Base-by-base conservation (phyloP, 2,888 invertebrate species). In the Eumerus sabulonum region DNA sequence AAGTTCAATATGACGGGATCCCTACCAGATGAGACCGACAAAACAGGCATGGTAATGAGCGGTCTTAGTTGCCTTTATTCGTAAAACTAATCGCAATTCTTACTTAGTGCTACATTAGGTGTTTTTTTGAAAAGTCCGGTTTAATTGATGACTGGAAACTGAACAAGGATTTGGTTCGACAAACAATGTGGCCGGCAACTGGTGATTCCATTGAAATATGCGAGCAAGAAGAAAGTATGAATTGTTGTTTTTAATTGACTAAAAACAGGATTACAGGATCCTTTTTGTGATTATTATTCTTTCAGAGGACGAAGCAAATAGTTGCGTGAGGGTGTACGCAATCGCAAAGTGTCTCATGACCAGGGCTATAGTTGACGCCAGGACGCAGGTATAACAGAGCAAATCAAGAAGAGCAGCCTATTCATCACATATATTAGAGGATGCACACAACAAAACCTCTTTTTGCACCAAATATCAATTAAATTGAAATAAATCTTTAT, bases 1-100 rank as follows among this genome's bases (percentile, higher is more conserved):
- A 85, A 90, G 9, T 88, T 92, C 1, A 91, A 91, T 83, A 86
- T 85, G 11, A 91, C 90, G 16, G 92, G 92, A 12, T 90, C 90
- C 56, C 90, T 92, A 67, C 90, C 90, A 0, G 91, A 92, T 77
- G 91, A 92, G 85, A 90, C 88, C 3, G 91, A 92, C 53, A 90
- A 86, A 84, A 91, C 91, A 0, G 91, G 92, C 9, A 92, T 91
- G 90, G 92, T 92, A 87, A 27, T 27, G 7, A 27, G 7, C 27
- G 2, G 27, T 7, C 7, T 27, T 27, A n/a, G n/a, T n/a, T 7
- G 3, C 27, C 7, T 27, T 27, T 27, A 27, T 27, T 54, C 35
- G 4, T 12, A 13, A 11, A 18, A n/a, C 36, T 0, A 19, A 42
- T n/a, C 1, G 12, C 7, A 42, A 13, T 50, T 17, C 48, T 44